A percentile compares a stretch with the other conserved stretches of the same genome.
phyloP scores from a whole-genome alignment of 2,113 vertebrate species.

The Scophthalmus maximus region DNA sequence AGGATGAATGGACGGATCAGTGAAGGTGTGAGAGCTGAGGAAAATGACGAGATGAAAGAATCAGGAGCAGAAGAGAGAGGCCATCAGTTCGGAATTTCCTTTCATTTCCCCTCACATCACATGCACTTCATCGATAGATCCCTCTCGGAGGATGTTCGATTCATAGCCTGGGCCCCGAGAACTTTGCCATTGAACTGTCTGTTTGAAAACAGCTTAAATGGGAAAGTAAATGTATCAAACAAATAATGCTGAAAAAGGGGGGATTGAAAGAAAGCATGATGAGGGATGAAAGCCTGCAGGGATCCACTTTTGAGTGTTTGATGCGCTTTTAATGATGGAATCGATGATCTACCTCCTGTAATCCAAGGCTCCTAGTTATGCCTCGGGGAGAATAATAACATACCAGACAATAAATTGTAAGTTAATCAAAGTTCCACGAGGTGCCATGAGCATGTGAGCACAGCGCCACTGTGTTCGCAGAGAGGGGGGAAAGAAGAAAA shows the following conservation, averaged over 20 bases:
- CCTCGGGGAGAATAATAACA: neutral
- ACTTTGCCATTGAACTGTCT: slow-evolving; percentile 2
- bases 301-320: slow-evolving; percentile 13
- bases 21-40: slow-evolving; percentile 35
- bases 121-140: slow-evolving; percentile 17
- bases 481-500: no score
- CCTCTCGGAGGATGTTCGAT: neutral
- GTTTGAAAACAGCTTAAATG: neutral
- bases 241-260: slow-evolving; percentile 9
- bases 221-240: slow-evolving; percentile 37
- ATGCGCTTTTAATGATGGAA: slow-evolving; percentile 3
- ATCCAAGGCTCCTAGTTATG: neutral
- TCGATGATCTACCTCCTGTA: neutral
- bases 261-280: slow-evolving; percentile 24
- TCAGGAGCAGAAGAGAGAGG: slow-evolving; percentile 8
- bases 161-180: neutral
- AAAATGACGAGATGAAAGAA: slow-evolving; percentile 49
- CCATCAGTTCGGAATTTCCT: slow-evolving; percentile 47
- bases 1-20: slow-evolving; percentile 54
- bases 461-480: neutral
- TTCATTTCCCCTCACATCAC: slow-evolving; percentile 1
- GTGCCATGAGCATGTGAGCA: neutral
- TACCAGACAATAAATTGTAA: slow-evolving; percentile 4
- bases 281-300: slow-evolving; percentile 5
- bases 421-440: slow-evolving; percentile 23